Conservation (phyloP, 1,140 invertebrate genomes). For the Drosophila neocordata region DNA sequence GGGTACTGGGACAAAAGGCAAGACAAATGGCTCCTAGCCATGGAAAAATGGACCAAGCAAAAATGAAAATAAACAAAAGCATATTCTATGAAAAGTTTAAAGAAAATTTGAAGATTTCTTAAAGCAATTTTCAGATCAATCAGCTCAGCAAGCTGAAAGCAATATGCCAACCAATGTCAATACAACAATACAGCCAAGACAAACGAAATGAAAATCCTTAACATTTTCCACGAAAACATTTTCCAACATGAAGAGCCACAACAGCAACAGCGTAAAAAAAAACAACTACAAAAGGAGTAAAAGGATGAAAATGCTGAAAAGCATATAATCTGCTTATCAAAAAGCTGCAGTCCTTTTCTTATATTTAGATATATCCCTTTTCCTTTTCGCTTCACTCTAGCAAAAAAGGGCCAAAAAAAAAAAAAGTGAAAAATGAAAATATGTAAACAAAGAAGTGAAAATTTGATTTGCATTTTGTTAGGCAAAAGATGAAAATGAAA, state of each 20-base stretch:
- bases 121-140: not conserved
- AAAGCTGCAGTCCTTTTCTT: slow-evolving; percentile 36
- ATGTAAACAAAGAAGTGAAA: slow-evolving; percentile 64
- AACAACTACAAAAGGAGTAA: slow-evolving; percentile 16
- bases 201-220: slow-evolving; percentile 33
- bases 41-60: not conserved
- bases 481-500: slow-evolving; percentile 49
- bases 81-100: not conserved
- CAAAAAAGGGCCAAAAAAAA: slow-evolving; percentile 4
- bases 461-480: slow-evolving; percentile 66
- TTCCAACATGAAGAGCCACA: too few relatives aligned
- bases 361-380: slow-evolving; percentile 8
- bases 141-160: slow-evolving; percentile 40
- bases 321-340: slow-evolving; percentile 74
- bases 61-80: slow-evolving; percentile 18
- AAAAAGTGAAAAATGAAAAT: slow-evolving; percentile 29
- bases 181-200: slow-evolving; percentile 30
- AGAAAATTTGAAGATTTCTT: slow-evolving; percentile 12
- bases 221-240: slow-evolving; percentile 31
- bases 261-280: not conserved
- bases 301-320: slow-evolving; percentile 45
- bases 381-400: slow-evolving; percentile 18
- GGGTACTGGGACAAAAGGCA: slow-evolving; percentile 59
- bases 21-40: slow-evolving; percentile 58
- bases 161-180: slow-evolving; percentile 67